Conservation (phyloP, 37 sponge, comb jelly and placozoan species). For the Crambe crambe region DNA sequence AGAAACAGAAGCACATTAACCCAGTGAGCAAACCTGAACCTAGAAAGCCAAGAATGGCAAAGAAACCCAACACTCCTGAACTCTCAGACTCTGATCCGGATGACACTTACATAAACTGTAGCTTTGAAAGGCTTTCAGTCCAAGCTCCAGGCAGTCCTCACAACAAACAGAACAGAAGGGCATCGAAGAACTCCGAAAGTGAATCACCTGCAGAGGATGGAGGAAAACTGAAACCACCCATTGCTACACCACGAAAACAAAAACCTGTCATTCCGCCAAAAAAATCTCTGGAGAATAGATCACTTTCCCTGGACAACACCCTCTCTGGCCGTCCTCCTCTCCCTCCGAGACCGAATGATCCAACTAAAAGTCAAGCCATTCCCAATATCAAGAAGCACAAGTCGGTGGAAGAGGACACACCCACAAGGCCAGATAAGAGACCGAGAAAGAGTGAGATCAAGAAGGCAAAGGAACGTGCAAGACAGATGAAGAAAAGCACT, state of each 20-base stretch:
- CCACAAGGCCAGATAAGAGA: slow-evolving; percentile 1
- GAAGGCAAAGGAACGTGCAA: slow-evolving; percentile 3
- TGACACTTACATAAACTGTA: background rate
- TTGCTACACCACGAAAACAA: background rate
- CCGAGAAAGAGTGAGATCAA: slow-evolving; percentile 25
- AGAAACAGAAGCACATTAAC: background rate
- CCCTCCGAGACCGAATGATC: background rate
- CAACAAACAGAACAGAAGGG: background rate
- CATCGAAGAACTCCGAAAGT: background rate
- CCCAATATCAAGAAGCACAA: background rate
- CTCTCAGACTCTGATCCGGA: slow-evolving; percentile 1
- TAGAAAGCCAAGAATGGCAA: background rate
- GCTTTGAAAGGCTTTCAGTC: background rate
- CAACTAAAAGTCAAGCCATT: background rate
- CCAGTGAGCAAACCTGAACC: background rate
- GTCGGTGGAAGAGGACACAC: background rate
- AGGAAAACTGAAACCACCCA: background rate
- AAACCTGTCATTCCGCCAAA: background rate
- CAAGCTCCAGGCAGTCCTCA: background rate
- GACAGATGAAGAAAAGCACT: background rate
- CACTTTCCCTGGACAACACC: background rate
- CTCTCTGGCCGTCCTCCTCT: slow-evolving; percentile 1
- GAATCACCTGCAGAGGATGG: background rate
- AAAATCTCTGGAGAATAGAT: no score
- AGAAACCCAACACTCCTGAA: background rate